Percentiles rank a stretch among this genome's conserved stretches.
phyloP scores from a whole-genome alignment of 2,888 invertebrate species.

The Cistogaster globosa region DNA sequence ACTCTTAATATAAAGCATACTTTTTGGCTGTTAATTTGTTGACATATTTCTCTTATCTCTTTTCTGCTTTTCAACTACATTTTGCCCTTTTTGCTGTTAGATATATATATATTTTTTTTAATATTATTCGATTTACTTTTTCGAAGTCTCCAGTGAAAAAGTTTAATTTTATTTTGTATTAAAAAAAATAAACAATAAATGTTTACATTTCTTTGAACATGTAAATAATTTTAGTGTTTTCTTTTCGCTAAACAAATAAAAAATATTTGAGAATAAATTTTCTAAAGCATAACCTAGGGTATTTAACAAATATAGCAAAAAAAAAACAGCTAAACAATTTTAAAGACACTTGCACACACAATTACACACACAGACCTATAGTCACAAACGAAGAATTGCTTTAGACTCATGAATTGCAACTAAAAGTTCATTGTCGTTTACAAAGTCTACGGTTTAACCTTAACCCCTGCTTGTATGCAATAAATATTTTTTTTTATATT shows the following conservation, averaged over 20 bases:
- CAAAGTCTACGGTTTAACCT: constrained; percentile 58
- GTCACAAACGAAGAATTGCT: background rate
- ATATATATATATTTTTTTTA: constrained; percentile 3
- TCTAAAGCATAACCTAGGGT: constrained; percentile 50
- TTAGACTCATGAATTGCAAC: constrained; percentile 28
- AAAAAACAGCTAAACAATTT: background rate
- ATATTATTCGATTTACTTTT: background rate
- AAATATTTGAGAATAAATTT: constrained; percentile 25
- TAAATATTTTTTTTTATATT: constrained; percentile 12
- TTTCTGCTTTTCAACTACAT: background rate
- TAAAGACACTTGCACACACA: constrained; percentile 9
- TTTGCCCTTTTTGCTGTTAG: constrained; percentile 16
- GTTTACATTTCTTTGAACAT: constrained; percentile 15
- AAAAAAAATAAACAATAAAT: constrained; percentile 13
- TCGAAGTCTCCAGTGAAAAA: constrained; percentile 33
- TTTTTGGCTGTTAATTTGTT: constrained; percentile 54
- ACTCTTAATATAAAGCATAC: constrained; percentile 41
- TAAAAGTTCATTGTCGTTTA: constrained; percentile 66
- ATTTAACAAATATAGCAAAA: constrained; percentile 18
- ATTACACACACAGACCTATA: background rate
- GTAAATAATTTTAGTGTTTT: background rate
- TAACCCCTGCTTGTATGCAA: constrained; percentile 58
- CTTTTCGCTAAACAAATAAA: constrained; percentile 34
- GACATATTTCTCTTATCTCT: background rate
- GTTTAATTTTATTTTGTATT: constrained; percentile 49